phyloP scores from a whole-genome alignment of 2,888 invertebrate species.

The Flexamia atlantica region DNA sequence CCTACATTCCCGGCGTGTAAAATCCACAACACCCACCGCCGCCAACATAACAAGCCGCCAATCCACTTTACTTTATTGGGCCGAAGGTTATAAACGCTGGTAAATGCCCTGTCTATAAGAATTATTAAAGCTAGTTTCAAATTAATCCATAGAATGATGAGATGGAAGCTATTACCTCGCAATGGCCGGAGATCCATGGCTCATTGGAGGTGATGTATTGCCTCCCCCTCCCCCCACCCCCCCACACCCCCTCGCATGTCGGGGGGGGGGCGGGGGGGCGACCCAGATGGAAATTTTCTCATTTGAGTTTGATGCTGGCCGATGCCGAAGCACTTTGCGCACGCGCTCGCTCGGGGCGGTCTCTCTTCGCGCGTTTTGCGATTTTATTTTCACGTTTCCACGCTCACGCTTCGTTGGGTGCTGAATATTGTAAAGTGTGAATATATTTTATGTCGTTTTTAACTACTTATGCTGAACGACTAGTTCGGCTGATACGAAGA shows the following conservation, averaged over 20 bases:
- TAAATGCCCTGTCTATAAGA: constrained; percentile 70
- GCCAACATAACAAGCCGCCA: constrained; percentile 57
- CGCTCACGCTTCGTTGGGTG: too few species aligned
- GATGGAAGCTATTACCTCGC: constrained; percentile 69
- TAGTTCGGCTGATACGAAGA: too few species aligned
- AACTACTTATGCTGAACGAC: too few species aligned
- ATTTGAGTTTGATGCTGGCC: constrained; percentile 51
- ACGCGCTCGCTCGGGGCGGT: neutral
- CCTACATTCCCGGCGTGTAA: neutral
- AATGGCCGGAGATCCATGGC: constrained; percentile 67
- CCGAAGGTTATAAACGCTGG: constrained; percentile 66
- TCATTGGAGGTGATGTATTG: constrained; percentile 70
- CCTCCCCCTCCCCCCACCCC: constrained; percentile 66
- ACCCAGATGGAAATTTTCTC: constrained; percentile 61
- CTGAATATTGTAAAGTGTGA: too few species aligned
- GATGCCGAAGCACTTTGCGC: neutral
- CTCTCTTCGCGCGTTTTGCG: neutral
- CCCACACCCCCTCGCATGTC: constrained; percentile 58
- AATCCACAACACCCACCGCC: neutral
- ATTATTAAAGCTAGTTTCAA: constrained; percentile 70
- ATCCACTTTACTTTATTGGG: constrained; percentile 65
- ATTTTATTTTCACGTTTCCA: neutral
- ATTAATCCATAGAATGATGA: constrained; percentile 70
- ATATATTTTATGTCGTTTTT: too few species aligned
- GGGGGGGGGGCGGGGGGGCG: constrained; percentile 5